phyloP scores from a whole-genome alignment of 2,888 invertebrate species.

The Creontiades dilutus region DNA sequence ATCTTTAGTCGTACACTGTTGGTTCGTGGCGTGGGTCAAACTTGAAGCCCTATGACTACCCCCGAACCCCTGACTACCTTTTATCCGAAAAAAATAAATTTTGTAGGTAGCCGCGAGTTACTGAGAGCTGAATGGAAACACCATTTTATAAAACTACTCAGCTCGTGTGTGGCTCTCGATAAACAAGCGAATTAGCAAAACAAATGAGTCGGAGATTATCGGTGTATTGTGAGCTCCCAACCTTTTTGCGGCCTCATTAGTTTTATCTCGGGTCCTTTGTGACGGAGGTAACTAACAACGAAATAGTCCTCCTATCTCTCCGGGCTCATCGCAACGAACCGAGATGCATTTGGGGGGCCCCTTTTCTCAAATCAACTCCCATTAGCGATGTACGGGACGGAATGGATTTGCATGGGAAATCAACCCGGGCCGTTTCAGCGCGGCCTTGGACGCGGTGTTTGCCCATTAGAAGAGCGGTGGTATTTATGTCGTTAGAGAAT shows the following conservation, averaged over 20 bases:
- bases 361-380: no score
- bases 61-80: no score
- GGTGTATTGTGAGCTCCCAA: not conserved
- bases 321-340: not conserved
- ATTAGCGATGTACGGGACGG: not conserved
- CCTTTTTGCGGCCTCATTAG: constrained; percentile 12
- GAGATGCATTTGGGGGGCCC: not conserved
- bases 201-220: not conserved
- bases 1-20: no score
- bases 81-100: no score
- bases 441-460: not conserved
- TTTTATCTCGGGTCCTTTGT: not conserved
- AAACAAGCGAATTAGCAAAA: not conserved
- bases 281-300: not conserved
- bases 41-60: no score
- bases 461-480: no score
- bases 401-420: constrained; percentile 1
- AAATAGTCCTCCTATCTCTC: not conserved
- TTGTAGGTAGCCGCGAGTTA: no score
- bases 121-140: no score
- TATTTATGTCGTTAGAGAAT: no score
- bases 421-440: not conserved
- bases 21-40: no score
- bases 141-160: no score
- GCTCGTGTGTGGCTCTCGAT: no score